Base-by-base conservation (phyloP, 2,888 invertebrate genomes). In the Candidula unifasciata region DNA sequence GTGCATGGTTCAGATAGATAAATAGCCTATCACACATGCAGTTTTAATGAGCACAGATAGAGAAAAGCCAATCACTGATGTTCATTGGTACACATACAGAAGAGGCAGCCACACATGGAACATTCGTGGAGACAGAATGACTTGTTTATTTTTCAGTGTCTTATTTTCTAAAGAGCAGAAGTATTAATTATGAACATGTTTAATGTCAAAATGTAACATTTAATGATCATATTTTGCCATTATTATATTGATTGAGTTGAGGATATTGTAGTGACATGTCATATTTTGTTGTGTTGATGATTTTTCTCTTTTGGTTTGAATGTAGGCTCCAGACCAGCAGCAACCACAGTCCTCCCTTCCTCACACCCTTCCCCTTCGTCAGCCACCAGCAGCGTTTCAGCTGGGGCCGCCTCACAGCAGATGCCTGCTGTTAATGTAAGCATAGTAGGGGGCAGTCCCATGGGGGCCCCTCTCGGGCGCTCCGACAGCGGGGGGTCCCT, bases 401-500 rank as follows among this genome's bases (percentile, higher is more conserved):
- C 54, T 5, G 79, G 30, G 54, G 52, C 71, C 37, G 30, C 77
- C 52, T 73, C 79, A 30, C 74, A 69, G 35, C 71, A 73, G 79
- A 73, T 44, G 73, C 78, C 77, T 21, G 54, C 57, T 44, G 78
- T 78, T 57, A 73, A 57, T 35, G 37, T 66, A 21, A 76, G 54
- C 69, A 54, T 52, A 37, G 68, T 77, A 10, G 83, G 52, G 27
- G 71, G 69, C 57, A 83, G 83, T 37, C 52, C 76, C n/a, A 52
- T 76, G 66, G 82, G 33, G 71, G 73, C 52, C 52, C 52, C 83
- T 27, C 16, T 77, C 3, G 77, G 77, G 18, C 77, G 83, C 57
- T 69, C 83, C 21, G 83, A 78, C 52, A 78, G 83, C 30, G 83
- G 83, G 30, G 74, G 82, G 13, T 68, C 83, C 66, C 66, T 81